These are phyloP conservation scores for Tiliqua scincoides DNA, from an alignment of 2,113 vertebrate genomes.

Conservation along the genomic window DNA sequence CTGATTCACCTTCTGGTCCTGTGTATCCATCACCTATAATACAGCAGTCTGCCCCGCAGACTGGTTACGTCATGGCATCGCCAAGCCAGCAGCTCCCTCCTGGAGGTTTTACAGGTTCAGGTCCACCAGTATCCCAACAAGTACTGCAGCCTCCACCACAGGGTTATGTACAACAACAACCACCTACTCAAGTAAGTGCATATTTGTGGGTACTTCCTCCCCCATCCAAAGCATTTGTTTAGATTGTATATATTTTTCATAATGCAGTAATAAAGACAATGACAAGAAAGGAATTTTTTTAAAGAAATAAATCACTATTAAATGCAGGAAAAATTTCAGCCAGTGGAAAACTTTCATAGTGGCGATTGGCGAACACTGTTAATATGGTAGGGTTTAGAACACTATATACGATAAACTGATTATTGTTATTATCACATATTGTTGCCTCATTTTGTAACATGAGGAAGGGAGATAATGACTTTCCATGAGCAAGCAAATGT, in stretches of 20 bases:
- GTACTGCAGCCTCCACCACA: constrained; percentile 78
- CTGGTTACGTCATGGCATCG: constrained; percentile 79
- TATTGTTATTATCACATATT: not conserved
- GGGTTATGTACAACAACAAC: constrained; percentile 80
- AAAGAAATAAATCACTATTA: not conserved
- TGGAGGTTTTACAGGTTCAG: constrained; percentile 75
- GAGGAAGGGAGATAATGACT: too few species aligned
- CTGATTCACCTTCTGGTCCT: constrained; percentile 78
- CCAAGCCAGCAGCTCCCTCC: constrained; percentile 78
- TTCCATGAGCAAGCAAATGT: too few species aligned
- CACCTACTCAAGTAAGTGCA: constrained; percentile 83
- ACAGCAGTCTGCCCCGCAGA: constrained; percentile 80
- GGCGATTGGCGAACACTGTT: not conserved
- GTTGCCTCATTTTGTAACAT: not conserved
- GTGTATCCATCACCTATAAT: constrained; percentile 76
- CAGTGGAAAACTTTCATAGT: not conserved
- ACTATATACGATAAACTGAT: not conserved
- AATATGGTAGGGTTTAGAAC: not conserved
- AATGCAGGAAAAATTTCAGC: not conserved
- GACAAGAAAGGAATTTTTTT: not conserved
- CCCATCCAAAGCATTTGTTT: not conserved
- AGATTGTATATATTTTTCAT: not conserved
- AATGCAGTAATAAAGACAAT: not conserved
- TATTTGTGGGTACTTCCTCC: not conserved
- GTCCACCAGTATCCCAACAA: constrained; percentile 77